Conservation (phyloP, 2,888 invertebrate species). For the Arctia plantaginis region DNA sequence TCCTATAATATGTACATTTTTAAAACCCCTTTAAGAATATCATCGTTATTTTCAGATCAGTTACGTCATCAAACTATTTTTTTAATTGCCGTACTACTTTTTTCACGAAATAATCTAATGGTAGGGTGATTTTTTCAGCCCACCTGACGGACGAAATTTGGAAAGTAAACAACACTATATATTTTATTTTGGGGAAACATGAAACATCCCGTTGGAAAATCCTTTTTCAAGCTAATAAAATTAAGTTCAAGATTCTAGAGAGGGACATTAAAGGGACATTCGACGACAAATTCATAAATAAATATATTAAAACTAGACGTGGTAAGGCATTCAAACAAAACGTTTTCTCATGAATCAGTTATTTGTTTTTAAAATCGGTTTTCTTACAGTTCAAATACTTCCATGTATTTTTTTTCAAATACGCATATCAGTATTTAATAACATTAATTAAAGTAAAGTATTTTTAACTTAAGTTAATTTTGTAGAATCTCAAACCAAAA, state of each 20-base stretch:
- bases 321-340: neutral
- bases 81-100: too few species aligned
- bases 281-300: constrained; percentile 6
- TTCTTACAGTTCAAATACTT: neutral
- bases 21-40: neutral
- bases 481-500: too few species aligned
- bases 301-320: neutral
- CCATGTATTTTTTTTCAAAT: neutral
- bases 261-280: constrained; percentile 1
- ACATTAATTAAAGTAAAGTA: too few species aligned
- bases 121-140: neutral
- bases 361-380: neutral
- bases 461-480: too few species aligned
- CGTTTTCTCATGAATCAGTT: neutral
- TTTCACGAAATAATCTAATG: neutral
- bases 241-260: neutral
- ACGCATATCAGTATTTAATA: too few species aligned
- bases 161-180: constrained; percentile 11
- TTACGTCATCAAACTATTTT: neutral
- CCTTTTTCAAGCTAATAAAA: constrained; percentile 1
- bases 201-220: constrained; percentile 2
- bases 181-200: constrained; percentile 12
- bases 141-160: constrained; percentile 12
- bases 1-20: neutral
- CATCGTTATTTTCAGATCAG: neutral